Percentiles rank a stretch among this genome's conserved stretches.
phyloP scores from a whole-genome alignment of 2,888 invertebrate species.

The Molorchus minor region DNA sequence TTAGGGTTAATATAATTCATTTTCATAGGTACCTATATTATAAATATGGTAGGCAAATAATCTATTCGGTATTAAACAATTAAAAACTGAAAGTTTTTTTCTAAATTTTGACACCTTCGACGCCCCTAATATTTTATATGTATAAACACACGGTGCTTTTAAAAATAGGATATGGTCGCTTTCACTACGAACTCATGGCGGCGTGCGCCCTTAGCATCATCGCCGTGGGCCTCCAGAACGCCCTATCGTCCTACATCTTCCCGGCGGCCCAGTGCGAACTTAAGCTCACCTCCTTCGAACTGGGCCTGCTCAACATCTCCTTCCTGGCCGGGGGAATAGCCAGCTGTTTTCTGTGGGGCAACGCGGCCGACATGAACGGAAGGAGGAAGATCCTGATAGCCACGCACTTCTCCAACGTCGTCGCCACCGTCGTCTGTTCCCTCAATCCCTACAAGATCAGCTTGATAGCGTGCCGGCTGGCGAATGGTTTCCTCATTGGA shows the following conservation, averaged over 20 bases:
- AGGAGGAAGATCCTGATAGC: constrained; percentile 66
- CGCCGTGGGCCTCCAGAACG: constrained; percentile 73
- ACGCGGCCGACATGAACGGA: constrained; percentile 79
- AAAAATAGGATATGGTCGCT: constrained; percentile 79
- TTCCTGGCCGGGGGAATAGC: constrained; percentile 77
- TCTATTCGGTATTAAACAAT: no score
- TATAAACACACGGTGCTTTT: no score
- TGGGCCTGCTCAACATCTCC: constrained; percentile 76
- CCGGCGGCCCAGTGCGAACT: constrained; percentile 79
- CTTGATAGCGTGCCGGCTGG: constrained; percentile 66
- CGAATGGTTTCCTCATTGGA: constrained; percentile 68
- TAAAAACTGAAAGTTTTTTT: no score
- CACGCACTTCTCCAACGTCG: constrained; percentile 61
- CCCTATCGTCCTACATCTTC: constrained; percentile 75
- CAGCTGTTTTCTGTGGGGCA: constrained; percentile 84
- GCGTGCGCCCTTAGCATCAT: constrained; percentile 73
- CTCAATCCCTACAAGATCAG: constrained; percentile 38
- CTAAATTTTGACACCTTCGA: no score
- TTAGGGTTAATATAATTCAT: no score
- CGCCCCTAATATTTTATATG: no score
- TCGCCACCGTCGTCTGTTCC: constrained; percentile 60
- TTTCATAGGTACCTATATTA: no score
- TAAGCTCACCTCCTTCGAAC: constrained; percentile 70
- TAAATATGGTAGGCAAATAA: no score
- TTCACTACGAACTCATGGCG: constrained; percentile 71